Evolutionary conservation across 30 jellyfish, hydroid and myxozoan species (phyloP).

Genomic region (Chrysaora quinquecirrha): DNA sequence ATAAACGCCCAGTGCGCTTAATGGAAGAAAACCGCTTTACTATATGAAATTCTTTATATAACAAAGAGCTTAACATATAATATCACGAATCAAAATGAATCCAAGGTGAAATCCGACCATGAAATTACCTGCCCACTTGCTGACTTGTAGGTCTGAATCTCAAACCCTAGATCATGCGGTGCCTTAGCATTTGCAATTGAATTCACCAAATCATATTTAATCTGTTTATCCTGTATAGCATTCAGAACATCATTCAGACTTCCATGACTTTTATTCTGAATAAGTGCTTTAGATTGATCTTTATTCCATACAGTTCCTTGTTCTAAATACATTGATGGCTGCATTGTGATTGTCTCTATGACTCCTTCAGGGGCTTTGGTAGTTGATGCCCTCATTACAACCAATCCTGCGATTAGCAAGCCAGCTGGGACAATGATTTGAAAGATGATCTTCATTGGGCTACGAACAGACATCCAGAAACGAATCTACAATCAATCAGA

Average conservation of each 20-base stretch:
- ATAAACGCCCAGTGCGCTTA: too few species aligned
- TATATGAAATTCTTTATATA: too few species aligned
- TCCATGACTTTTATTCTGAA: conserved; percentile 34
- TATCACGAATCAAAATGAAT: too few species aligned
- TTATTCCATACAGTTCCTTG: conserved; percentile 35
- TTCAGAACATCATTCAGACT: conserved; percentile 12
- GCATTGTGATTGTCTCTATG: conserved; percentile 27
- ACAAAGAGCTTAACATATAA: too few species aligned
- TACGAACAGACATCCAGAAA: conserved; percentile 46
- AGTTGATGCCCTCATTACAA: conserved; percentile 36
- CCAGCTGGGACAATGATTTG: conserved; percentile 77
- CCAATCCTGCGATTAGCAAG: conserved; percentile 68
- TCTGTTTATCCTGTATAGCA: conserved; percentile 34
- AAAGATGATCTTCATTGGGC: conserved; percentile 65
- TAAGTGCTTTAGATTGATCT: conserved; percentile 46
- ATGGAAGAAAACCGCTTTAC: too few species aligned
- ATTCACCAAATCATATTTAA: conserved; percentile 20
- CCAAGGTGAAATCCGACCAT: too few species aligned
- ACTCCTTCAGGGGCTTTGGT: conserved; percentile 42
- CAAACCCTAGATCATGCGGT: conserved; percentile 69
- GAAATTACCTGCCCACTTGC: conserved; percentile 54
- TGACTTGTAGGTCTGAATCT: neutral
- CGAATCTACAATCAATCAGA: conserved; percentile 76
- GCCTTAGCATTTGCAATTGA: conserved; percentile 27
- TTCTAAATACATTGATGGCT: conserved; percentile 62